Evolutionary conservation across 2,797 vertebrate species (phyloP).

Genomic region (Ciconia nigra): DNA sequence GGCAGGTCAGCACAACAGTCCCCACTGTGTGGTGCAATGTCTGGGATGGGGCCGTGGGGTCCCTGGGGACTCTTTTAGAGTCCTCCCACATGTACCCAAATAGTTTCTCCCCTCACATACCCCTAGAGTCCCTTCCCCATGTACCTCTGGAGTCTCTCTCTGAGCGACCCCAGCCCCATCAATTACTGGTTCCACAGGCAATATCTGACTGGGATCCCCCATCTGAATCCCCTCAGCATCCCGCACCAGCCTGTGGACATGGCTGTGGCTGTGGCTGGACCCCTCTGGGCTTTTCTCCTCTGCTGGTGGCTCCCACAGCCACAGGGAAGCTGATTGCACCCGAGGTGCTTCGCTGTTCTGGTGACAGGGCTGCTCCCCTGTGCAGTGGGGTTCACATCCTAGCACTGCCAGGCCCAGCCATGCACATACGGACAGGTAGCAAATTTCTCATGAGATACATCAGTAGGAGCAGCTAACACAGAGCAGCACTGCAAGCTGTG

Average conservation of each 20-base stretch:
- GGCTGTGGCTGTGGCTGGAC: fast-evolving
- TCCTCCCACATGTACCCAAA: neutral
- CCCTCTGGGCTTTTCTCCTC: neutral
- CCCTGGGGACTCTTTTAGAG: neutral
- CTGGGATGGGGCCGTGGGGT: fast-evolving
- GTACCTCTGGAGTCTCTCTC: fast-evolving
- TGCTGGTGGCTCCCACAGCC: fast-evolving
- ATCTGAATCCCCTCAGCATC: fast-evolving
- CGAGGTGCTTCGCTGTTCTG: neutral
- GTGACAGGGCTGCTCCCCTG: no score
- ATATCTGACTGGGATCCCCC: neutral
- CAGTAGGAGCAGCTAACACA: neutral
- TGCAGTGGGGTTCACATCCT: neutral
- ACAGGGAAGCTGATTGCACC: fast-evolving
- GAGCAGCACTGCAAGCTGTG: neutral
- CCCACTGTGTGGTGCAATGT: fast-evolving
- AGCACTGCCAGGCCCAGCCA: neutral
- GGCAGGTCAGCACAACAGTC: neutral
- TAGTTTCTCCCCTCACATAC: neutral
- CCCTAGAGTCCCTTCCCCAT: fast-evolving
- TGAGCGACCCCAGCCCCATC: fast-evolving
- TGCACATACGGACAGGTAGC: fast-evolving
- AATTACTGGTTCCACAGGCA: neutral
- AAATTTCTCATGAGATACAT: neutral
- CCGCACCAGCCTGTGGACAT: fast-evolving